Conservation (phyloP, 2,797 vertebrate species). For the Semotilus atromaculatus region DNA sequence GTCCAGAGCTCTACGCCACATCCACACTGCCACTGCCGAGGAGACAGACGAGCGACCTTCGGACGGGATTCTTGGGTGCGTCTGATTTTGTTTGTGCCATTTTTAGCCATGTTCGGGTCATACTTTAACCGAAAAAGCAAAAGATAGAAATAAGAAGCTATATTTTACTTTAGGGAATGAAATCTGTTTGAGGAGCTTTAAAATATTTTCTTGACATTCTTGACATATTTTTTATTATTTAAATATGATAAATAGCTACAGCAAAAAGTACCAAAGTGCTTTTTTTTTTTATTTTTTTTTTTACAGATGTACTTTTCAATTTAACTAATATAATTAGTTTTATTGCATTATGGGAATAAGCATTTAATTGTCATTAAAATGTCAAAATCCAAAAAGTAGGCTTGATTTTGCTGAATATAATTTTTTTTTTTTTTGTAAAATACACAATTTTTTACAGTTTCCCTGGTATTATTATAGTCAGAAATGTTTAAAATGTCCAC, state of each 20-base stretch:
- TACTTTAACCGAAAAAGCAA: neutral
- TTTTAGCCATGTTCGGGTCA: neutral
- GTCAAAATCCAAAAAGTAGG: neutral
- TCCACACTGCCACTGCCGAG: conserved; percentile 83
- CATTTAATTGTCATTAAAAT: neutral
- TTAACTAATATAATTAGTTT: too few relatives aligned
- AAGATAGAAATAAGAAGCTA: neutral
- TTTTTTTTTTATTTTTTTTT: too few relatives aligned
- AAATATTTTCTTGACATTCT: neutral
- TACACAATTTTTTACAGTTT: neutral
- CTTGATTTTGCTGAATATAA: neutral
- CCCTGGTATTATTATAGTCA: neutral
- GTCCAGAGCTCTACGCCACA: conserved; percentile 76
- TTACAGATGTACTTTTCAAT: too few relatives aligned
- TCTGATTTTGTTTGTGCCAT: neutral
- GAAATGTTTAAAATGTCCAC: neutral
- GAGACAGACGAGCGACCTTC: conserved; percentile 78
- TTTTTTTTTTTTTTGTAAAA: neutral
- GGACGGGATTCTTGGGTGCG: conserved; percentile 78
- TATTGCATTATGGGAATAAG: too few relatives aligned
- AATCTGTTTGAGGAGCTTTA: neutral
- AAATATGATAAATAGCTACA: neutral
- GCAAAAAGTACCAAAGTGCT: neutral
- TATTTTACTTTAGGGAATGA: neutral
- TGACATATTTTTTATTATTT: neutral